Base-by-base conservation (phyloP, 1,140 invertebrate genomes). In the Octopus bimaculoides region DNA sequence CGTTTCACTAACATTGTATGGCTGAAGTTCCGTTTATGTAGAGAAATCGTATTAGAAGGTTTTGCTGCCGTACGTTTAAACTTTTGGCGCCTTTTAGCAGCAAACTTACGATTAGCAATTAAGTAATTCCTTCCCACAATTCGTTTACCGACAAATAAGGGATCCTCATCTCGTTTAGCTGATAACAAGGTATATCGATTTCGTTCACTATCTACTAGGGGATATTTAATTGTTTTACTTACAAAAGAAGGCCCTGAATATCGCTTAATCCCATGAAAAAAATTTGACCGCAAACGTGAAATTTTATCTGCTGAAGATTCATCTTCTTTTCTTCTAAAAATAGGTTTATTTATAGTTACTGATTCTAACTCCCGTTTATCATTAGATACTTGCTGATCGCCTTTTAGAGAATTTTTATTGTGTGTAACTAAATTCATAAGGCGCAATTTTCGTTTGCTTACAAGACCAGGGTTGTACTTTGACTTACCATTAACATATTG, bases 131-230 rank as follows among this genome's bases (percentile, higher is more conserved):
- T 41, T 1, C 26, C 26, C 2, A 41, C 26, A 41, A 41, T 41
- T 61, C 78, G 52, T 73, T 83, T 81, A 71, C 80, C 82, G 8
- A 81, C 73, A 78, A 81, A 81, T 55, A 66, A 75, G 17, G 78
- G 80, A 8, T 20, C 53, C 17, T 83, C 75, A 41, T 41, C 26
- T 17, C 80, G 7, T 76, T 81, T 81, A 41, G 0, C 26, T 41
- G 26, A 41, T 41, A 41, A 41, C 26, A 41, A 41, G 26, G 26
- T 41, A 41, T 41, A 41, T 41, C 26, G 26, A 55, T 77, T 79
- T 52, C 77, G 20, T 56, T 82, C 79, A n/a, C 79, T 79, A 52
- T 80, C 81, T 77, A 82, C 80, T 54, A 10, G 78, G 7, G 81
- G 81, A 14, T 69, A 8, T 9, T n/a, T 5, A 66, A 79, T 76